Evolutionary conservation across 2,888 invertebrate species (phyloP), one percentile per base, ranked within the genome.

Genomic region (Pemphredon lugubris): DNA sequence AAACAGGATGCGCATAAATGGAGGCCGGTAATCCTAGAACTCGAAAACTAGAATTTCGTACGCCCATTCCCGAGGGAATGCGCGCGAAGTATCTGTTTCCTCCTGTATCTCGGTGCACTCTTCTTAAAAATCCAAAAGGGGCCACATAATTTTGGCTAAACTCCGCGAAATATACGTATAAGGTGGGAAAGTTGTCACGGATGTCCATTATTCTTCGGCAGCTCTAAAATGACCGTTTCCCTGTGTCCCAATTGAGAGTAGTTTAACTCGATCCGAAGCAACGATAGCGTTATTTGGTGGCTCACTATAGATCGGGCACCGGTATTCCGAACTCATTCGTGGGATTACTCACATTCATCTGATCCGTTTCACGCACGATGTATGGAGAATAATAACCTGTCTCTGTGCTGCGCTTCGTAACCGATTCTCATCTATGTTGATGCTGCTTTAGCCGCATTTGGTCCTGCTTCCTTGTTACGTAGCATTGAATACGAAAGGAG

Each of bases 401-500:
- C 70, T 48, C 54, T n/a, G 26, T 42, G 32, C 55, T 40, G 14
- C 26, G 58, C 13, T 39, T 21, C n/a, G 6, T 30, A 39, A 64
- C 30, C 51, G 55, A 73, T 50, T 40, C n/a, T 42, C 23, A 9
- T 13, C 16, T 20, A 53, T 58, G 63, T 59, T 58, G 58, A 68
- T 26, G 40, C 34, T 44, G 34, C 55, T 42, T 23, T 37, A n/a
- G 11, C 53, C 47, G n/a, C 34, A 34, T 34, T 34, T 34, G n/a
- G n/a, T n/a, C 34, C 3, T n/a, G 34, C n/a, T 34, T n/a, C n/a
- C 3, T n/a, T 5, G 44, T 55, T 50, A 54, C 32, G 53, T 48
- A 42, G 47, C 61, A 63, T 50, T 39, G 55, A 67, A 45, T 54
- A 55, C 42, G 61, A 68, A 68, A 48, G 53, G 71, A 53, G 53